A percentile compares a stretch with the other conserved stretches of the same genome.
Conservation (phyloP, 2,113 vertebrate genomes). For the Proteles cristata region DNA sequence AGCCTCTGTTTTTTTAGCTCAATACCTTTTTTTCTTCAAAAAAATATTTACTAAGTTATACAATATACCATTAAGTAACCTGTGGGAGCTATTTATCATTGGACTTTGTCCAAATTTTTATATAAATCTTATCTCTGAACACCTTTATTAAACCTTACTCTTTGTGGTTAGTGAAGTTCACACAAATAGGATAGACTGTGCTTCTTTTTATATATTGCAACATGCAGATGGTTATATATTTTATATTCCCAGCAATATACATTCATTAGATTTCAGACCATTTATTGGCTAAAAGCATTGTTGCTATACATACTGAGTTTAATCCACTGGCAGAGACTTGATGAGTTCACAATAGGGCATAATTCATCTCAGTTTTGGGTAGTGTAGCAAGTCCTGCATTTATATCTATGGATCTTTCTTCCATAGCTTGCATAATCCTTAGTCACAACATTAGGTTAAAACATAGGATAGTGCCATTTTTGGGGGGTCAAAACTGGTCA, state of each 20-base stretch:
- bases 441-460: not conserved
- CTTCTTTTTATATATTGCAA: constrained; percentile 44
- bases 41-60: constrained; percentile 39
- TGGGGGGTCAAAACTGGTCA: not conserved
- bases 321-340: constrained; percentile 30
- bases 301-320: not conserved
- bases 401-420: not conserved
- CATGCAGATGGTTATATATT: constrained; percentile 32
- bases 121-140: constrained; percentile 15
- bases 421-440: not conserved
- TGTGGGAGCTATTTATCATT: constrained; percentile 20
- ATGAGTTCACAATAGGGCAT: not conserved
- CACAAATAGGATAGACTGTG: not conserved
- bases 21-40: not conserved
- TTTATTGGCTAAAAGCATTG: not conserved
- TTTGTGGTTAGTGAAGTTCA: constrained; percentile 11
- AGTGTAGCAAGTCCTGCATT: not conserved
- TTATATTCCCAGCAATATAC: not conserved
- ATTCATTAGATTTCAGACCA: constrained; percentile 36
- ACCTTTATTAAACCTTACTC: constrained; percentile 14
- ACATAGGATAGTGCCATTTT: not conserved
- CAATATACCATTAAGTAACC: constrained; percentile 48
- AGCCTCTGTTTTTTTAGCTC: constrained; percentile 1
- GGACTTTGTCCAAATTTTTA: constrained; percentile 33
- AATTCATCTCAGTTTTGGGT: not conserved